phyloP scores from a whole-genome alignment of 2,113 vertebrate genomes.

The Hydropotes inermis region DNA sequence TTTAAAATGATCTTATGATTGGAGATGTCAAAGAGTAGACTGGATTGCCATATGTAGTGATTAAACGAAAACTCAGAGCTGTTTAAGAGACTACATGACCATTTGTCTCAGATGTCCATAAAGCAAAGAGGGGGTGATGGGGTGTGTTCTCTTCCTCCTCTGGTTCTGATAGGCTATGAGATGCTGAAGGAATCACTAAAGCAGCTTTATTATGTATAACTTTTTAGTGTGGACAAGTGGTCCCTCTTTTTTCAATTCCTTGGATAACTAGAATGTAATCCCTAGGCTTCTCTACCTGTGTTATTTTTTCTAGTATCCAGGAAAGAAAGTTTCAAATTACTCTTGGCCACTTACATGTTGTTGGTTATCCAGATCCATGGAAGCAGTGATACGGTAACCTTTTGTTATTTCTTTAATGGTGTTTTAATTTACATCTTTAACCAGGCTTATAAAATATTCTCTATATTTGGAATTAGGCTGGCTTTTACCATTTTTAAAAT shows the following conservation, averaged over 20 bases:
- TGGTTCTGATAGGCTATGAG: not conserved
- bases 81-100: not conserved
- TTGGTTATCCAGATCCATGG: not conserved
- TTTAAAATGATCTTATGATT: not conserved
- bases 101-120: not conserved
- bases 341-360: not conserved
- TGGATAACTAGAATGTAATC: not conserved
- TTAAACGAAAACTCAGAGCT: not conserved
- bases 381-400: not conserved
- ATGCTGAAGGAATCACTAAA: not conserved
- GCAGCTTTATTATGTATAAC: not conserved
- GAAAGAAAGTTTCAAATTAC: not conserved
- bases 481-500: not conserved
- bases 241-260: not conserved
- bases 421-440: slow-evolving; percentile 39
- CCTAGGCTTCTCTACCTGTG: not conserved
- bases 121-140: not conserved
- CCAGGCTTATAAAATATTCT: slow-evolving; percentile 54
- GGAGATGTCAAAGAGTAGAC: not conserved
- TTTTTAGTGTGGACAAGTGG: not conserved
- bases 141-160: not conserved
- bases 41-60: not conserved
- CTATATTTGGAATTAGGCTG: slow-evolving; percentile 41
- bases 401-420: not conserved
- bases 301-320: slow-evolving; percentile 43